Percentiles rank a stretch among this genome's conserved stretches.
phyloP scores from a whole-genome alignment of 2,888 invertebrate species.

The Pristionchus fissidentatus region DNA sequence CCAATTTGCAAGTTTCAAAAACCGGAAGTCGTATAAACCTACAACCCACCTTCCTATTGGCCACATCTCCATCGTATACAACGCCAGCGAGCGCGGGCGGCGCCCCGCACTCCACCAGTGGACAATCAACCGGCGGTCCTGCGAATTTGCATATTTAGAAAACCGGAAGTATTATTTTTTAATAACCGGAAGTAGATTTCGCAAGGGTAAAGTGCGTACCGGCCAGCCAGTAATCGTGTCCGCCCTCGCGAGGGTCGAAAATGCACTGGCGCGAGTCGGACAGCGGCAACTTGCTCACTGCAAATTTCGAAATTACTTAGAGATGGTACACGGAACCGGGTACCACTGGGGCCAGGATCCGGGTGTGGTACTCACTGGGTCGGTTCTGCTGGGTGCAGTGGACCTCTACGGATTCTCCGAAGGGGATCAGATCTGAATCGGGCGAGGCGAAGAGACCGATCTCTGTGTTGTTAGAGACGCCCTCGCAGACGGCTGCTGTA shows the following conservation, averaged over 20 bases:
- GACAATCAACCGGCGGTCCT: conserved; percentile 65
- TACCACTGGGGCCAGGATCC: not conserved
- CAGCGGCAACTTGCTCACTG: conserved; percentile 84
- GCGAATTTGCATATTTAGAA: conserved; percentile 49
- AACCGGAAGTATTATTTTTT: not conserved
- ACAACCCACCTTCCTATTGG: conserved; percentile 51
- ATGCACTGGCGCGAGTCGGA: conserved; percentile 93
- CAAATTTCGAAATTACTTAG: conserved; percentile 75
- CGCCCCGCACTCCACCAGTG: conserved; percentile 88
- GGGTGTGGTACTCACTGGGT: conserved; percentile 56
- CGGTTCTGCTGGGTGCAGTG: conserved; percentile 72
- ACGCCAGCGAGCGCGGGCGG: conserved; percentile 93
- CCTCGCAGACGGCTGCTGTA: conserved; percentile 75
- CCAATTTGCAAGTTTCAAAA: not conserved
- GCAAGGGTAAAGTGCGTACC: not conserved
- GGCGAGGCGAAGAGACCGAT: conserved; percentile 73
- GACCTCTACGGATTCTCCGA: conserved; percentile 72
- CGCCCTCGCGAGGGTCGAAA: conserved; percentile 86
- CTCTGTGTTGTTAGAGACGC: conserved; percentile 69
- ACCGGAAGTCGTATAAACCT: not conserved
- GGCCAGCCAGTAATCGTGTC: conserved; percentile 33
- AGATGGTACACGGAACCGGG: not conserved
- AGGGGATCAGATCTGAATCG: conserved; percentile 60
- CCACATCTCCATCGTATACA: conserved; percentile 86
- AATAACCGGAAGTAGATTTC: not conserved